Conservation (phyloP, 1,140 invertebrate genomes). For the Drosophila setifemur region DNA sequence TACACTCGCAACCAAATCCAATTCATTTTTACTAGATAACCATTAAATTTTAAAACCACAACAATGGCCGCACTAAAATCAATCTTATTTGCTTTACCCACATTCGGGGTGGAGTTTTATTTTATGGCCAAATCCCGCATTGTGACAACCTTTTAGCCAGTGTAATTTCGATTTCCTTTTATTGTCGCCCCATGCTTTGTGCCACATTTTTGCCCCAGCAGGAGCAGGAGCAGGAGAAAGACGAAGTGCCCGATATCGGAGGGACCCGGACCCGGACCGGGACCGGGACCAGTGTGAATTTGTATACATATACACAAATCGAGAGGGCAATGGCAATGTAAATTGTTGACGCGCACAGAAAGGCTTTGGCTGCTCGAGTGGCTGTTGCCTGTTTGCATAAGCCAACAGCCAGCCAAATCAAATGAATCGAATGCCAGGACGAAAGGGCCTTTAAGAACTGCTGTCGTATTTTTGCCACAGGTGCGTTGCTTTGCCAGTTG, state of each 20-base stretch:
- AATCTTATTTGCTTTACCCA: slow-evolving; percentile 13
- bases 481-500: slow-evolving; percentile 7
- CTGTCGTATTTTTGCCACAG: slow-evolving; percentile 54
- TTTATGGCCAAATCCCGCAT: slow-evolving; percentile 31
- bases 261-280: too few species aligned
- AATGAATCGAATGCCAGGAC: slow-evolving; percentile 60
- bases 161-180: slow-evolving; percentile 46
- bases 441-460: slow-evolving; percentile 59
- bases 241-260: too few species aligned
- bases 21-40: background rate
- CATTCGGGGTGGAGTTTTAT: slow-evolving; percentile 12
- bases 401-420: slow-evolving; percentile 58
- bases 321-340: slow-evolving; percentile 71
- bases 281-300: slow-evolving; percentile 4
- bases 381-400: slow-evolving; percentile 67
- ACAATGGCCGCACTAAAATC: slow-evolving; percentile 14
- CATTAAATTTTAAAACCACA: slow-evolving; percentile 17
- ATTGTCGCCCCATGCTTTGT: slow-evolving; percentile 32
- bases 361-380: slow-evolving; percentile 60
- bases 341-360: slow-evolving; percentile 63
- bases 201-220: background rate
- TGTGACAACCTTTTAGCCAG: slow-evolving; percentile 30
- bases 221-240: background rate
- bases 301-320: slow-evolving; percentile 33
- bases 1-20: background rate